Conservation (phyloP, 2,113 vertebrate genomes). For the Datnioides undecimradiatus region DNA sequence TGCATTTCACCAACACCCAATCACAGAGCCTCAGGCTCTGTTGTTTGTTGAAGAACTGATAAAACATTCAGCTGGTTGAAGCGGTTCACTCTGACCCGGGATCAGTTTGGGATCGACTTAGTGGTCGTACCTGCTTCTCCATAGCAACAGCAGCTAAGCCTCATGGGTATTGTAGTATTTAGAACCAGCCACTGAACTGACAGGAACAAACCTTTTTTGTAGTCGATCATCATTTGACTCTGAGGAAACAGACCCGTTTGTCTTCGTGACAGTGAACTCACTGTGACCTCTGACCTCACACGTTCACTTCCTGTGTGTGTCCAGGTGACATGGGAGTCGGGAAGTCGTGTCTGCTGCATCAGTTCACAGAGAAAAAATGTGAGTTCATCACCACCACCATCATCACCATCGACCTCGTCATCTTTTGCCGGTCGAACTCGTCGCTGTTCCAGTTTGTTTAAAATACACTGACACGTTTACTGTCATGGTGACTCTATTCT, state of each 20-base stretch:
- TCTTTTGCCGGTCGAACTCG: too few relatives aligned
- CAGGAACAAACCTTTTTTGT: neutral
- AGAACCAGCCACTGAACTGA: neutral
- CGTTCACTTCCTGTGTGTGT: conserved; percentile 37
- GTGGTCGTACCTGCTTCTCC: neutral
- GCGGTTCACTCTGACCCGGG: neutral
- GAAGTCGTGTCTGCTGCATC: conserved; percentile 98
- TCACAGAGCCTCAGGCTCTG: neutral
- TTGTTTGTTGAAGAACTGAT: too few relatives aligned
- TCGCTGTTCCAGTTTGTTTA: too few relatives aligned
- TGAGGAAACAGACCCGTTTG: too few relatives aligned
- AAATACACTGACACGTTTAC: too few relatives aligned
- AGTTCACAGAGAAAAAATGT: conserved; percentile 99
- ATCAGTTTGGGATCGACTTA: neutral
- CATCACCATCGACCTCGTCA: neutral
- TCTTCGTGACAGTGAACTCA: too few relatives aligned
- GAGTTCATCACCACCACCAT: conserved; percentile 77
- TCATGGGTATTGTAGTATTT: neutral
- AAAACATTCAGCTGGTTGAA: neutral
- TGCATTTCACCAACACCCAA: neutral
- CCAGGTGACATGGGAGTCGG: conserved; percentile 98
- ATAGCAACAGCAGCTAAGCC: neutral
- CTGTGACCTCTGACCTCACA: neutral
- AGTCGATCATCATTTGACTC: too few relatives aligned
- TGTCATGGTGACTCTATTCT: too few relatives aligned